Conservation (phyloP, 2,888 invertebrate genomes). For the Incurvaria masculella region DNA sequence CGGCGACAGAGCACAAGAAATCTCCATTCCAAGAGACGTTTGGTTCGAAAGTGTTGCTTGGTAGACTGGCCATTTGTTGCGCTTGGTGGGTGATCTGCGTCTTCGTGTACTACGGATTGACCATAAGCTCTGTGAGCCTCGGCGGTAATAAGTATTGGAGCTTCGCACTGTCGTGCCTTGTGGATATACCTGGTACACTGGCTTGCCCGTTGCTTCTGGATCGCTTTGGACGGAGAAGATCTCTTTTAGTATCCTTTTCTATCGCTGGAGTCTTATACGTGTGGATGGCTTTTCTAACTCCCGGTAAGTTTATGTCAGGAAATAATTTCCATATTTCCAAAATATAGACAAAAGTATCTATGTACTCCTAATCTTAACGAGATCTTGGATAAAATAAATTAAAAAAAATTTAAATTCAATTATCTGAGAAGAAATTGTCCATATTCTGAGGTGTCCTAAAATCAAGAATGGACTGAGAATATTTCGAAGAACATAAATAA, state of each 20-base stretch:
- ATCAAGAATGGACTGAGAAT: background rate
- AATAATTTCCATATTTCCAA: background rate
- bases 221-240: slow-evolving; percentile 37
- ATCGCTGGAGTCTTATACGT: slow-evolving; percentile 43
- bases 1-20: slow-evolving; percentile 29
- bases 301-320: slow-evolving; percentile 27
- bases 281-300: slow-evolving; percentile 39
- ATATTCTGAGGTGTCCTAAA: too few relatives aligned
- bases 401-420: background rate
- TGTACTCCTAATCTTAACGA: background rate
- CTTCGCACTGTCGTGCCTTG: slow-evolving; percentile 41
- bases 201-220: slow-evolving; percentile 43
- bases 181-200: slow-evolving; percentile 46
- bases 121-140: slow-evolving; percentile 46
- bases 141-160: slow-evolving; percentile 46
- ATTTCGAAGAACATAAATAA: background rate
- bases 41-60: slow-evolving; percentile 40
- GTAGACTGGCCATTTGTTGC: slow-evolving; percentile 39
- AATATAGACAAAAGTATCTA: background rate
- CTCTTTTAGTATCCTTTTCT: slow-evolving; percentile 34
- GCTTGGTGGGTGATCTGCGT: slow-evolving; percentile 51
- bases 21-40: slow-evolving; percentile 39
- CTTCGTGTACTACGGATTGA: slow-evolving; percentile 49
- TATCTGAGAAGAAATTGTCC: too few relatives aligned
- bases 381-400: background rate